phyloP scores from a whole-genome alignment of 2,797 vertebrate species.

The Dallia pectoralis region DNA sequence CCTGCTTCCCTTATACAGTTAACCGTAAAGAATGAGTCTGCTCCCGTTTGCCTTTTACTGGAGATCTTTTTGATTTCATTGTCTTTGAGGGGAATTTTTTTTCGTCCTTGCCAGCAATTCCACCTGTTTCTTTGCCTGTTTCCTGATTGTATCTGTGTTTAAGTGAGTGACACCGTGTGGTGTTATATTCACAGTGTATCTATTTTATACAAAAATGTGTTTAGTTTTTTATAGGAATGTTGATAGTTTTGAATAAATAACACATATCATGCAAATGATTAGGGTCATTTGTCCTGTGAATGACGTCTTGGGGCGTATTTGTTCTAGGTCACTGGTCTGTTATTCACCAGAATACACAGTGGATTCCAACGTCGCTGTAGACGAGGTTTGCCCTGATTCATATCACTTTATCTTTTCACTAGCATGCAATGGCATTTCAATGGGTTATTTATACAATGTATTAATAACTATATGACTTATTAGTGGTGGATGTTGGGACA shows the following conservation, averaged over 20 bases:
- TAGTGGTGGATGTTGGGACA: no score
- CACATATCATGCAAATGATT: not conserved
- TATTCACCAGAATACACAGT: not conserved
- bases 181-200: slow-evolving; percentile 11
- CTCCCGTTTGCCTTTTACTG: slow-evolving; percentile 11
- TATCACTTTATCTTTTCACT: not conserved
- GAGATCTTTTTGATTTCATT: slow-evolving; percentile 20
- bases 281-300: not conserved
- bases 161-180: not conserved
- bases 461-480: no score
- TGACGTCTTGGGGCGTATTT: not conserved
- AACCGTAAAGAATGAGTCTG: slow-evolving; percentile 5
- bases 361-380: not conserved
- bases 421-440: not conserved
- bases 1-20: not conserved
- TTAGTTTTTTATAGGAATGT: slow-evolving; percentile 32
- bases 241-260: slow-evolving; percentile 56
- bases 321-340: not conserved
- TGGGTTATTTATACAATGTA: no score
- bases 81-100: slow-evolving; percentile 18
- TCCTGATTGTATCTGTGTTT: not conserved
- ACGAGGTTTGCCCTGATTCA: not conserved
- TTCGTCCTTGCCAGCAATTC: not conserved
- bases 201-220: not conserved
- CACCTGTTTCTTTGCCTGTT: slow-evolving; percentile 2